Evolutionary conservation across 2,113 vertebrate species (phyloP).

Genomic region (Smithornis capensis): DNA sequence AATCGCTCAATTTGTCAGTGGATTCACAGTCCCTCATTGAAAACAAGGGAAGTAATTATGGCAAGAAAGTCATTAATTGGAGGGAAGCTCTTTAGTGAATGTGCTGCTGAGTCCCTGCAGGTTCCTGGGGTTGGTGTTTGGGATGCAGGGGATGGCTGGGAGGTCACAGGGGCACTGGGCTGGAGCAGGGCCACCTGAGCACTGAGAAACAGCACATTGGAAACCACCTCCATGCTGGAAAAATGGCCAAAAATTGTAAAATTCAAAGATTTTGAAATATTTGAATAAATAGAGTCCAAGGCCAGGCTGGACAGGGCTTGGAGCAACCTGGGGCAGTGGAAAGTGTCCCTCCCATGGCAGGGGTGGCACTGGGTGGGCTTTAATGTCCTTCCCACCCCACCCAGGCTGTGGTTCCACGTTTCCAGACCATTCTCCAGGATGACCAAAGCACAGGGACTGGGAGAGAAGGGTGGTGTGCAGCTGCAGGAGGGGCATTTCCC

Average conservation of each 20-base stretch:
- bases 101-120: background rate
- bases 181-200: background rate
- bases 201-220: background rate
- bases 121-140: background rate
- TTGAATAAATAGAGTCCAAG: background rate
- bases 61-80: background rate
- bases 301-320: background rate
- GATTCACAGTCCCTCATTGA: background rate
- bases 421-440: background rate
- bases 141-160: fast-evolving
- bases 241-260: background rate
- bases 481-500: background rate
- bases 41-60: background rate
- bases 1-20: background rate
- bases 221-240: too few relatives aligned
- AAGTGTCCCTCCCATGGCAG: background rate
- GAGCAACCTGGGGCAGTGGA: background rate
- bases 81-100: background rate
- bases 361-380: background rate
- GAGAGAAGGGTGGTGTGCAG: fast-evolving
- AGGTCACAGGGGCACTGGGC: background rate
- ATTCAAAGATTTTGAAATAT: background rate
- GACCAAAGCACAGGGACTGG: fast-evolving
- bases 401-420: background rate
- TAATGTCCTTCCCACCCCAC: too few relatives aligned